A percentile compares a stretch with the other conserved stretches of the same genome.
These are phyloP conservation scores for Ernsta delagoae DNA, from an alignment of 2,888 invertebrate genomes.

Conservation along the genomic window DNA sequence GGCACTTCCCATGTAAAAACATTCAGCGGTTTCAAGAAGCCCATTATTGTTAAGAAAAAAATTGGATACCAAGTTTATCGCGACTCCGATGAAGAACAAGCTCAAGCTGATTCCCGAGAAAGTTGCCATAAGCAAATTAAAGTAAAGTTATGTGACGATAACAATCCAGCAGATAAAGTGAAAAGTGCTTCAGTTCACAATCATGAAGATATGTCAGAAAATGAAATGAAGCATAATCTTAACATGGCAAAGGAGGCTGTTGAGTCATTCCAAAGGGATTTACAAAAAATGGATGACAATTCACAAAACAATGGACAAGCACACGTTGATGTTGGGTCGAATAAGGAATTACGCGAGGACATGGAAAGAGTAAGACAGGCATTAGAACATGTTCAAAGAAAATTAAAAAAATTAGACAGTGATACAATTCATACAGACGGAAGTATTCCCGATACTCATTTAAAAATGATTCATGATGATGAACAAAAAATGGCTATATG, in stretches of 20 bases:
- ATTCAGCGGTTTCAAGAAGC: conserved; percentile 57
- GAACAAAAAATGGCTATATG: conserved; percentile 66
- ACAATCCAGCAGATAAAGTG: conserved; percentile 49
- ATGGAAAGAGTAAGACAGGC: conserved; percentile 67
- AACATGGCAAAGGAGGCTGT: conserved; percentile 72
- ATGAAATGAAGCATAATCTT: conserved; percentile 68
- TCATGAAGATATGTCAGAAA: conserved; percentile 51
- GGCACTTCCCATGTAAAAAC: conserved; percentile 47
- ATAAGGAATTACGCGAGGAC: conserved; percentile 62
- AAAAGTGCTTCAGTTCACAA: conserved; percentile 47
- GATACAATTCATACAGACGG: conserved; percentile 51
- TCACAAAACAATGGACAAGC: conserved; percentile 48
- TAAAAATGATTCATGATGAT: conserved; percentile 53
- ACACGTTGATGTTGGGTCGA: conserved; percentile 50
- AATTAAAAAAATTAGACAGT: conserved; percentile 55
- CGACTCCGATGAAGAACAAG: conserved; percentile 68
- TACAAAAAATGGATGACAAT: conserved; percentile 58
- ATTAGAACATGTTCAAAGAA: conserved; percentile 59
- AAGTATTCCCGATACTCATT: conserved; percentile 46
- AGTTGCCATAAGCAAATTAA: conserved; percentile 67
- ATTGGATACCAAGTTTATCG: conserved; percentile 64
- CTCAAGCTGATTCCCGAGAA: conserved; percentile 59
- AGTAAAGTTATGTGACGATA: conserved; percentile 68
- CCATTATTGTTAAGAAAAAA: conserved; percentile 68
- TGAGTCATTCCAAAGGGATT: conserved; percentile 66